Evolutionary conservation across 2,888 invertebrate species (phyloP).

Genomic region (Ommatoiulus sabulosus): DNA sequence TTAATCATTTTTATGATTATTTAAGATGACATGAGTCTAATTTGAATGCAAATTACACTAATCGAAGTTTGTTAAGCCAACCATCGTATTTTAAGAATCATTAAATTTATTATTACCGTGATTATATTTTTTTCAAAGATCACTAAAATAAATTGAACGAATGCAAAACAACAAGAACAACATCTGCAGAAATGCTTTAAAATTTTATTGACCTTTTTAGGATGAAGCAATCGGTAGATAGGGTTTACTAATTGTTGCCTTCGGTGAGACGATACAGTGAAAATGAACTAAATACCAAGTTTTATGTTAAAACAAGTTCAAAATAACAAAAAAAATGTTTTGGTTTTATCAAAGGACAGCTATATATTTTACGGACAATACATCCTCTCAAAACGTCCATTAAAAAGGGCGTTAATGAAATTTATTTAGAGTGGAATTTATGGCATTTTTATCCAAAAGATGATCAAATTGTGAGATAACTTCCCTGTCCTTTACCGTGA

Average conservation of each 20-base stretch:
- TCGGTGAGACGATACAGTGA: neutral
- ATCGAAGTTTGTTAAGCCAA: no score
- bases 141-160: no score
- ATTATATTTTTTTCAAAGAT: no score
- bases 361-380: neutral
- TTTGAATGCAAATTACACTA: no score
- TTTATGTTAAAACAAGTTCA: no score
- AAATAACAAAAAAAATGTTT: neutral
- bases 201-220: neutral
- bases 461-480: neutral
- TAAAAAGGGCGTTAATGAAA: constrained; percentile 21
- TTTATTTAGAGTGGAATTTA: constrained; percentile 8
- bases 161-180: neutral
- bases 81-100: no score
- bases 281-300: neutral
- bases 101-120: no score
- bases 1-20: no score
- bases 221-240: no score
- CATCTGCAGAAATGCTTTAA: neutral
- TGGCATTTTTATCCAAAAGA: neutral
- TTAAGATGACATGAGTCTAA: no score
- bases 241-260: no score
- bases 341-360: neutral
- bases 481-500: neutral
- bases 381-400: neutral